Conservation (phyloP, 2,888 invertebrate genomes). For the Polylopha cassiicola region DNA sequence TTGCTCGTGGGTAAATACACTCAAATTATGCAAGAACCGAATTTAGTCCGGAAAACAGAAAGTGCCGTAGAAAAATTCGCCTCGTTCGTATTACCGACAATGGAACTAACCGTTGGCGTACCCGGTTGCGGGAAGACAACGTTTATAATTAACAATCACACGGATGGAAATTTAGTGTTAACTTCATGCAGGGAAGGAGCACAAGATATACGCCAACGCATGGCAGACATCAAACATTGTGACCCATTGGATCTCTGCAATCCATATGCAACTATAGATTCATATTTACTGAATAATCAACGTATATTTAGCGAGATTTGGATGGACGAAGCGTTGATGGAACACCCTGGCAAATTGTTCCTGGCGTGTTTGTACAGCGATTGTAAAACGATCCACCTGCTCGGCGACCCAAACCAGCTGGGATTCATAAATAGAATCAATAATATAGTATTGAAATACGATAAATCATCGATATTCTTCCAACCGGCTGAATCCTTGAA, state of each 20-base stretch:
- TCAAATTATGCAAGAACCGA: too few relatives aligned
- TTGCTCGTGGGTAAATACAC: too few relatives aligned
- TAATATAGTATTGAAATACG: slow-evolving; percentile 4
- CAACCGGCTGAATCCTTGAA: slow-evolving; percentile 1
- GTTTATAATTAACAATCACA: slow-evolving; percentile 12
- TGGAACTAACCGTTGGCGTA: slow-evolving; percentile 9
- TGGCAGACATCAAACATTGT: background rate
- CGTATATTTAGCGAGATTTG: slow-evolving; percentile 10
- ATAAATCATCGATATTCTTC: slow-evolving; percentile 13
- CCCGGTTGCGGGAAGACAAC: slow-evolving; percentile 20
- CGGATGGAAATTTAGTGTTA: slow-evolving; percentile 8
- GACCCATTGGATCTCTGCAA: background rate
- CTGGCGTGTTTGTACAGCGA: slow-evolving; percentile 15
- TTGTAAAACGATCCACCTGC: slow-evolving; percentile 3
- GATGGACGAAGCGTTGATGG: slow-evolving; percentile 19
- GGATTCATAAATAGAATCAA: slow-evolving; percentile 13
- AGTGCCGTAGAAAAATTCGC: too few relatives aligned
- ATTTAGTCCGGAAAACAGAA: too few relatives aligned
- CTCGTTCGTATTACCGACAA: slow-evolving; percentile 8
- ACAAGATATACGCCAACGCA: slow-evolving; percentile 13
- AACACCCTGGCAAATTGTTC: slow-evolving; percentile 19
- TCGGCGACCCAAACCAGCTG: slow-evolving; percentile 19
- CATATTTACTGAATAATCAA: slow-evolving; percentile 16
- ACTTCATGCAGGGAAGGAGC: slow-evolving; percentile 18
- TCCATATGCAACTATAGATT: slow-evolving; percentile 18